These are phyloP conservation scores for Sebastes iracundus DNA, from an alignment of 2,797 vertebrate species.

Conservation along the genomic window DNA sequence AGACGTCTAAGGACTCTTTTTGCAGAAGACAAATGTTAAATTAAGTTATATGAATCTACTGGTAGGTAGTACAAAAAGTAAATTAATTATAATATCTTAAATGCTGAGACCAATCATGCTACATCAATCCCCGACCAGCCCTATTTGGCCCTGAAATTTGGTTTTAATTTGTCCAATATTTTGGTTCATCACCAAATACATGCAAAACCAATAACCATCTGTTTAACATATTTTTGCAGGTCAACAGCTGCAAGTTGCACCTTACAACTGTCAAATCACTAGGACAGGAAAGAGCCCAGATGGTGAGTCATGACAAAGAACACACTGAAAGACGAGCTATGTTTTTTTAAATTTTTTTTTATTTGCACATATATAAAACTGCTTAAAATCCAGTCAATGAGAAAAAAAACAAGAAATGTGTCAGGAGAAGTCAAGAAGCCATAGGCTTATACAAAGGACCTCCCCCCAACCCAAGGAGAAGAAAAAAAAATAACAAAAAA, in stretches of 20 bases:
- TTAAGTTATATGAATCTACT: background rate
- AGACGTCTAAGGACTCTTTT: background rate
- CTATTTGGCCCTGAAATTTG: background rate
- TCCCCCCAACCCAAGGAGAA: too few relatives aligned
- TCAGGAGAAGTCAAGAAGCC: too few relatives aligned
- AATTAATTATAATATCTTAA: background rate
- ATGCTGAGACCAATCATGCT: background rate
- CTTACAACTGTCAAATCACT: slow-evolving; percentile 55
- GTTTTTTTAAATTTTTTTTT: too few relatives aligned
- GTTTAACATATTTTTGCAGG: slow-evolving; percentile 49
- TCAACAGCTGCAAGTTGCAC: slow-evolving; percentile 79
- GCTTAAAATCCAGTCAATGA: too few relatives aligned
- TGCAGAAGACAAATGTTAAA: background rate
- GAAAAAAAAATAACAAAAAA: too few relatives aligned
- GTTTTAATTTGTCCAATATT: background rate
- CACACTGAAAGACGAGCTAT: background rate
- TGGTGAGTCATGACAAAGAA: slow-evolving; percentile 59
- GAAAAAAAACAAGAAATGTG: too few relatives aligned
- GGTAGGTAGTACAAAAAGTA: background rate
- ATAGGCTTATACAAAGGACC: too few relatives aligned
- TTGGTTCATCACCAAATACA: background rate
- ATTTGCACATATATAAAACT: too few relatives aligned
- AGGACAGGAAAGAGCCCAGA: slow-evolving; percentile 46
- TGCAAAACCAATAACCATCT: background rate
- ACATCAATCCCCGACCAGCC: background rate